These are phyloP conservation scores for Hypotaenidia okinawae DNA, from an alignment of 2,797 vertebrate species.

Conservation along the genomic window DNA sequence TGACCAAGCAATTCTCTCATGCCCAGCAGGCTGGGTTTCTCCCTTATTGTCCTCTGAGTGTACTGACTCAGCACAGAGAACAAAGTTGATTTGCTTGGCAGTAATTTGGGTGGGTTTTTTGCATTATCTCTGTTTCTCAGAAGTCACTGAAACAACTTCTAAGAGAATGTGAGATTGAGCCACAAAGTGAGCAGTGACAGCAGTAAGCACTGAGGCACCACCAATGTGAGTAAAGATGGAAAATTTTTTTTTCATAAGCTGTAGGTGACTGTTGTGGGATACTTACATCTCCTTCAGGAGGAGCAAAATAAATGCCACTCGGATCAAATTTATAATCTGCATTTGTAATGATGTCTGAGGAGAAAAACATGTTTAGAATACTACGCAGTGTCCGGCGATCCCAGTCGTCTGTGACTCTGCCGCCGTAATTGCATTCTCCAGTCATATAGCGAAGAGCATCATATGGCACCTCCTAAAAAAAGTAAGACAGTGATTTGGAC, in stretches of 20 bases:
- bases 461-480: conserved; percentile 85
- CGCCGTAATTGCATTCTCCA: conserved; percentile 89
- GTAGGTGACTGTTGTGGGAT: background rate
- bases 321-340: conserved; percentile 84
- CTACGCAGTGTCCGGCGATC: conserved; percentile 85
- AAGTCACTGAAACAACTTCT: background rate
- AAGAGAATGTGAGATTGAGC: background rate
- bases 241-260: background rate
- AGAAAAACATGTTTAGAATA: conserved; percentile 87
- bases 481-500: background rate
- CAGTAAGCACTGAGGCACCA: background rate
- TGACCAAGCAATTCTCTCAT: background rate
- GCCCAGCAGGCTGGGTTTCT: background rate
- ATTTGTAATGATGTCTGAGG: conserved; percentile 71
- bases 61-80: background rate
- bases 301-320: conserved; percentile 85
- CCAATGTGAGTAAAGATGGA: background rate
- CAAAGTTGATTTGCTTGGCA: background rate
- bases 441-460: conserved; percentile 89
- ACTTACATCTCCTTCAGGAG: conserved; percentile 83
- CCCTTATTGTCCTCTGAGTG: background rate
- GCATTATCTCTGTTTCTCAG: background rate
- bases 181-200: background rate
- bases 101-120: background rate
- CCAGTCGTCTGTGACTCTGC: conserved; percentile 90